Conservation (phyloP, 2,797 vertebrate species). For the Crypturellus tataupa region DNA sequence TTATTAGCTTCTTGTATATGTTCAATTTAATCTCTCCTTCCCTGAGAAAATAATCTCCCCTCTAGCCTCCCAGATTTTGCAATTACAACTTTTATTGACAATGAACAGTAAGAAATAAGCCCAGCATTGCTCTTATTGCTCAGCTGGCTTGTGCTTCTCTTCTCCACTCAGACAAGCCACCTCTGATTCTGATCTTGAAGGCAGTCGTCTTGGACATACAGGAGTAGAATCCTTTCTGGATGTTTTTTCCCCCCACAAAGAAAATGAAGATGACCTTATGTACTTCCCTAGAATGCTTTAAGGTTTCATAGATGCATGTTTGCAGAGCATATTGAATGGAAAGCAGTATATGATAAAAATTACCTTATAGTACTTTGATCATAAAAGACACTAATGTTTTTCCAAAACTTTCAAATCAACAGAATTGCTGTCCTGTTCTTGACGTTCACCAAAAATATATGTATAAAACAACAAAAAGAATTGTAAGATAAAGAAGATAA, state of each 20-base stretch:
- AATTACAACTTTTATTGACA: background rate
- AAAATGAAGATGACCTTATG: background rate
- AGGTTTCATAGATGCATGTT: background rate
- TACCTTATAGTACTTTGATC: background rate
- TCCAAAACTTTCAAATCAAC: background rate
- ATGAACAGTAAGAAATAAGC: background rate
- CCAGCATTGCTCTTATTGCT: background rate
- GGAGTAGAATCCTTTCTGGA: background rate
- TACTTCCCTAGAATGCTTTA: background rate
- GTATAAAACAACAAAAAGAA: background rate
- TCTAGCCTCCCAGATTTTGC: background rate
- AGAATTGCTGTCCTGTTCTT: background rate
- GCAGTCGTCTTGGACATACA: background rate
- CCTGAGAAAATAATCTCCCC: background rate
- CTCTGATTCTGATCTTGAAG: background rate
- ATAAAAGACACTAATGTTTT: background rate
- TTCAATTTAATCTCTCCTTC: background rate
- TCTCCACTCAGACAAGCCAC: background rate
- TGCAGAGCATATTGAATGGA: background rate
- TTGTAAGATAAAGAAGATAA: background rate
- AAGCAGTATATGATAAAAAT: background rate
- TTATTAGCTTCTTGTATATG: background rate
- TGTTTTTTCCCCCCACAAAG: background rate
- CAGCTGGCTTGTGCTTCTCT: background rate
- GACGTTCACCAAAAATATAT: background rate